A percentile compares a stretch with the other conserved stretches of the same genome.
phyloP scores from a whole-genome alignment of 2,888 invertebrate species.

The Melieria crassipennis region DNA sequence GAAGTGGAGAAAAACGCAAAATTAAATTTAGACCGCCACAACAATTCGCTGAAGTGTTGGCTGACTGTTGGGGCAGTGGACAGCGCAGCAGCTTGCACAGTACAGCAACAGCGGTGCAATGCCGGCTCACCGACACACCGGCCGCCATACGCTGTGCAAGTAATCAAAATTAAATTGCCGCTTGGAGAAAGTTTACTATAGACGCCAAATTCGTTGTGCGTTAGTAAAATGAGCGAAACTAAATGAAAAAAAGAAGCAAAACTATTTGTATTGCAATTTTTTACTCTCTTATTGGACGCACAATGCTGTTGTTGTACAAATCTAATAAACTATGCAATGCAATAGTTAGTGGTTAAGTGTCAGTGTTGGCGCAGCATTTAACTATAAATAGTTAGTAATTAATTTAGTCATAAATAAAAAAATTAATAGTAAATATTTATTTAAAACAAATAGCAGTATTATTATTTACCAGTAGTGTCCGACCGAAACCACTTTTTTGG shows the following conservation, averaged over 20 bases:
- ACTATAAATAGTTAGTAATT: no score
- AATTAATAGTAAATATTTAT: no score
- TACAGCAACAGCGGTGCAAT: not conserved
- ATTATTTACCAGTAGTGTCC: no score
- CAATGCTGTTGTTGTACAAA: not conserved
- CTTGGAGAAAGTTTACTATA: slow-evolving; percentile 25
- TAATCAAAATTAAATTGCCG: slow-evolving; percentile 28
- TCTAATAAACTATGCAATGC: not conserved
- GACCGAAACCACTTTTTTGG: no score
- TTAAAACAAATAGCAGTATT: no score
- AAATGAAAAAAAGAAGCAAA: not conserved
- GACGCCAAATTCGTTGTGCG: not conserved
- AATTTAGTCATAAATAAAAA: no score
- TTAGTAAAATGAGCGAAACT: not conserved
- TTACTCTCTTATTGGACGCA: not conserved
- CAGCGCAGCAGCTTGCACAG: not conserved
- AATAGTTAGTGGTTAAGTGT: no score
- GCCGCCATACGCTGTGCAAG: slow-evolving; percentile 8
- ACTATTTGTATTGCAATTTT: slow-evolving; percentile 2
- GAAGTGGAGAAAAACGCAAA: not conserved
- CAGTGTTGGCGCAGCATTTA: no score
- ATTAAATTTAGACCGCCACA: slow-evolving; percentile 3
- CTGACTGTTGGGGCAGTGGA: not conserved
- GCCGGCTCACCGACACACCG: not conserved
- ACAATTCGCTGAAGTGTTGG: slow-evolving; percentile 23